Percentiles rank a stretch among this genome's conserved stretches.
Evolutionary conservation across 2,113 vertebrate genomes (phyloP).

Genomic region (Copsychus sechellarum): DNA sequence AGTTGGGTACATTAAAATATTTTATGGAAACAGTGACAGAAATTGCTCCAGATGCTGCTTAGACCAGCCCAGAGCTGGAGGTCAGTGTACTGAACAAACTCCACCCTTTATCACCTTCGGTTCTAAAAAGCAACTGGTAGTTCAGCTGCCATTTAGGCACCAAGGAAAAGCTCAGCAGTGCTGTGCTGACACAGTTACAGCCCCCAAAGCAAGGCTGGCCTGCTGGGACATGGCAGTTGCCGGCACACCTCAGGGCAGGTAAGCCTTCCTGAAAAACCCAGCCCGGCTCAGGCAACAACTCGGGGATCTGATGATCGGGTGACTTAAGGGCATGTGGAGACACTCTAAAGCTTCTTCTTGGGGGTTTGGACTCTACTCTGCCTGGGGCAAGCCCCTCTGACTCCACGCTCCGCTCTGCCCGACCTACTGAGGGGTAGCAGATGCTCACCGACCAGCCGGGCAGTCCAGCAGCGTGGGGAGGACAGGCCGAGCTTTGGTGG

Average conservation of each 20-base stretch:
- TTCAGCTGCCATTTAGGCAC: neutral
- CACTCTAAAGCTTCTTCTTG: neutral
- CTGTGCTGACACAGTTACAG: neutral
- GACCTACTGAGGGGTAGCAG: slow-evolving; percentile 3
- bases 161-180: neutral
- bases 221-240: neutral
- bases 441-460: slow-evolving; percentile 49
- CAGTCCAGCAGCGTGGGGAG: slow-evolving; percentile 8
- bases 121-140: neutral
- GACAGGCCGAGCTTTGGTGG: slow-evolving; percentile 7
- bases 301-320: neutral
- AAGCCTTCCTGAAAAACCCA: neutral
- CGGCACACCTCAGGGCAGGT: neutral
- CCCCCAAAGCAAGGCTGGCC: neutral
- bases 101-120: neutral
- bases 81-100: neutral
- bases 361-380: neutral
- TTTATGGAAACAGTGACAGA: neutral
- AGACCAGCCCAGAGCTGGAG: neutral
- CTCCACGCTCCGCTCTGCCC: neutral
- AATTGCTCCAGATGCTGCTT: neutral
- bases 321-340: neutral
- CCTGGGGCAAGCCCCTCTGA: neutral
- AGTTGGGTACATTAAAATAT: neutral
- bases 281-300: neutral